Evolutionary conservation across 2,797 vertebrate genomes (phyloP).

Genomic region (Scleropages formosus): DNA sequence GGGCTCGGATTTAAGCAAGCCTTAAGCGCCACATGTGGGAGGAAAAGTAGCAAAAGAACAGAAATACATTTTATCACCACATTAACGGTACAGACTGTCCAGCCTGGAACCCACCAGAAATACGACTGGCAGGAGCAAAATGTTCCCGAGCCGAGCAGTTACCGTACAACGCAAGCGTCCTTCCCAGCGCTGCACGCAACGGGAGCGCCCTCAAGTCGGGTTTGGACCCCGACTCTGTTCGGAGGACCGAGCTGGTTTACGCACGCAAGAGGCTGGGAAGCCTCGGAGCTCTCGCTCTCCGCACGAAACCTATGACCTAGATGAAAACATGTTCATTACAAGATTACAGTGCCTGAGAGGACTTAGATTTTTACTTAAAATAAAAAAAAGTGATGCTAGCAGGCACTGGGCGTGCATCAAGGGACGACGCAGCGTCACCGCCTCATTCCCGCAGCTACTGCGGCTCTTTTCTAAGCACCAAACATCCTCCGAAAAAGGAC

Average conservation of each 20-base stretch:
- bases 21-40: slow-evolving; percentile 13
- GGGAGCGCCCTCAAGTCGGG: background rate
- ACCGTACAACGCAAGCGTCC: background rate
- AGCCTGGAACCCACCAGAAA: background rate
- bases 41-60: background rate
- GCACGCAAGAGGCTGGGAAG: slow-evolving; percentile 27
- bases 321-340: slow-evolving; percentile 49
- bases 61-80: slow-evolving; percentile 1
- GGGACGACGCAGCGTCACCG: background rate
- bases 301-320: slow-evolving; percentile 57
- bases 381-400: background rate
- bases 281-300: slow-evolving; percentile 37
- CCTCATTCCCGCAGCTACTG: background rate
- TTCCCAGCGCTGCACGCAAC: background rate
- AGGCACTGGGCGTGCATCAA: background rate
- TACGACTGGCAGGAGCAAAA: slow-evolving; percentile 8
- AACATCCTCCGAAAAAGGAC: background rate
- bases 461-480: background rate
- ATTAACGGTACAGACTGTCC: background rate
- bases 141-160: background rate
- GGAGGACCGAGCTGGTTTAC: slow-evolving; percentile 28
- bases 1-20: slow-evolving; percentile 2
- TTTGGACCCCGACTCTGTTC: background rate
- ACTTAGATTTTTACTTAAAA: slow-evolving; percentile 48
- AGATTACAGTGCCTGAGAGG: slow-evolving; percentile 57